These are phyloP conservation scores for Boleophthalmus pectinirostris DNA, from an alignment of 2,113 vertebrate species.

Conservation along the genomic window DNA sequence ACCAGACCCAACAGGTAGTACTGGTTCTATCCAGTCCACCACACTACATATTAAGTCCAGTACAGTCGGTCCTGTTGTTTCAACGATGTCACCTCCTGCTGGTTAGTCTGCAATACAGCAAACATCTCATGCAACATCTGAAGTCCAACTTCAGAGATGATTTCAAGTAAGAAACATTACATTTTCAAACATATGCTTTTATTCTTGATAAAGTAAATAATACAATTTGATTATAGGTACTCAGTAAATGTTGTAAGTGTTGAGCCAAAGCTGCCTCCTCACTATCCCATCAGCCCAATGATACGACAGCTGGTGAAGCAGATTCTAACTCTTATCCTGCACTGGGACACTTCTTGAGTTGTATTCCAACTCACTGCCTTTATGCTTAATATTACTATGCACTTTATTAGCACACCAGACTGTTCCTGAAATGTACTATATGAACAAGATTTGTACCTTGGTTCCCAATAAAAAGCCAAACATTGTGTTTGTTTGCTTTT, in stretches of 20 bases:
- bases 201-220: neutral
- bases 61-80: slow-evolving; percentile 75
- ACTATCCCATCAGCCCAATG: slow-evolving; percentile 73
- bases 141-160: slow-evolving; percentile 73
- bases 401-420: neutral
- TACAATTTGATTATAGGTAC: slow-evolving; percentile 63
- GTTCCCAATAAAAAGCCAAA: neutral
- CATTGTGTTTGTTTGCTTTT: neutral
- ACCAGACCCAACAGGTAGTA: slow-evolving; percentile 73
- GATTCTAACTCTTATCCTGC: slow-evolving; percentile 65
- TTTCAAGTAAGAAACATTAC: slow-evolving; percentile 73
- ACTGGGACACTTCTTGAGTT: slow-evolving; percentile 25
- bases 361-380: neutral
- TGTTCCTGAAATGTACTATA: neutral
- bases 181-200: neutral
- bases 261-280: slow-evolving; percentile 69
- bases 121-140: slow-evolving; percentile 67
- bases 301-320: slow-evolving; percentile 65
- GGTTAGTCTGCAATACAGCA: slow-evolving; percentile 76
- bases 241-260: slow-evolving; percentile 67
- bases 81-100: slow-evolving; percentile 80
- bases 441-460: neutral
- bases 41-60: slow-evolving; percentile 57
- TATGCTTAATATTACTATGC: neutral
- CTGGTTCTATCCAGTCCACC: slow-evolving; percentile 60